phyloP scores from a whole-genome alignment of 2,113 vertebrate genomes.

The Leucosticte australis region DNA sequence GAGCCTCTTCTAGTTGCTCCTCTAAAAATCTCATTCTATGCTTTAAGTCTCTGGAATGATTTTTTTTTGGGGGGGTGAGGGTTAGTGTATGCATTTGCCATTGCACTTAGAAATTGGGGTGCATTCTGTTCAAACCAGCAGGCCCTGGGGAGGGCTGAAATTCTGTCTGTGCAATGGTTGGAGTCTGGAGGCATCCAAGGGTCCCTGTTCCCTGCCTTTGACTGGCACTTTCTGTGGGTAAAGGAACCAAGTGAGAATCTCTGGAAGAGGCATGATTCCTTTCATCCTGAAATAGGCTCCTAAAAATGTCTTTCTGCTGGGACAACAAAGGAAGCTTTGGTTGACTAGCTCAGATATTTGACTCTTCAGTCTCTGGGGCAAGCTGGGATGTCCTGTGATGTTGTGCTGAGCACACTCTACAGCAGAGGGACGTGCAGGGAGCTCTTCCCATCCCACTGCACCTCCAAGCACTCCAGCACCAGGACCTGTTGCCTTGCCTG shows the following conservation, averaged over 20 bases:
- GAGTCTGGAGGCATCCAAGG: neutral
- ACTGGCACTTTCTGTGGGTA: neutral
- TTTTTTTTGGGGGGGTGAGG: neutral
- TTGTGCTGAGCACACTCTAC: neutral
- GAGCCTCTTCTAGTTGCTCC: neutral
- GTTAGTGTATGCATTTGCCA: neutral
- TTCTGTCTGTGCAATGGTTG: neutral
- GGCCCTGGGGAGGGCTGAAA: neutral
- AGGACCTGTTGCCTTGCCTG: rapidly evolving
- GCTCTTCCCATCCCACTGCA: neutral
- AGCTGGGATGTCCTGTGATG: neutral
- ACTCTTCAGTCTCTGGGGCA: neutral
- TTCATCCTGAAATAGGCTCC: neutral
- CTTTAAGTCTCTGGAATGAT: neutral
- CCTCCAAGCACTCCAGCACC: neutral
- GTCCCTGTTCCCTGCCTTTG: neutral
- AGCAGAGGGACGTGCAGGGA: neutral
- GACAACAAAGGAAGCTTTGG: neutral
- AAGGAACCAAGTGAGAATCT: neutral
- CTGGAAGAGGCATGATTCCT: neutral
- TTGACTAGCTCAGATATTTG: neutral
- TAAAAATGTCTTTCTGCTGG: neutral
- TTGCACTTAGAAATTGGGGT: neutral
- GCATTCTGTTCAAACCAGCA: neutral
- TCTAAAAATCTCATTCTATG: neutral